Evolutionary conservation across 2,888 invertebrate genomes (phyloP).

Genomic region (Apamea monoglypha): DNA sequence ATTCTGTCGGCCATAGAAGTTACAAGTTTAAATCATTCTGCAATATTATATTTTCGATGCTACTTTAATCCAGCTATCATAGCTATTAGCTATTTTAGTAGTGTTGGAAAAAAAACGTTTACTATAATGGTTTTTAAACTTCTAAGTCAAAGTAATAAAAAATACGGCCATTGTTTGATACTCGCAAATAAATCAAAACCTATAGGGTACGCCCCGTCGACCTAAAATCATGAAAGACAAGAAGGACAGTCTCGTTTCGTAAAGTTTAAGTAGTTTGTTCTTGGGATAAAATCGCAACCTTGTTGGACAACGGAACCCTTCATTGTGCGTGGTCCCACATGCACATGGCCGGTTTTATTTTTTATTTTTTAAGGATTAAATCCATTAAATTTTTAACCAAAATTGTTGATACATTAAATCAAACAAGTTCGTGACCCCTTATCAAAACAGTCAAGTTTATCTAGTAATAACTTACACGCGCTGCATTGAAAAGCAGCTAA

Average conservation of each 20-base stretch:
- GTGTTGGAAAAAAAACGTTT: too few species aligned
- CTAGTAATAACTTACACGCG: constrained; percentile 1
- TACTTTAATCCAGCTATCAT: not conserved
- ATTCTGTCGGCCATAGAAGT: not conserved
- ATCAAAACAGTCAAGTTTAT: constrained; percentile 14
- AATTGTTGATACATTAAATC: not conserved
- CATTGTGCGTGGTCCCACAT: not conserved
- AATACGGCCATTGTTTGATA: too few species aligned
- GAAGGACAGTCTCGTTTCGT: too few species aligned
- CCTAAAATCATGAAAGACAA: too few species aligned
- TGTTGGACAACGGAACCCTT: not conserved
- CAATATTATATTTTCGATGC: not conserved
- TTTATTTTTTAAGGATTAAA: not conserved
- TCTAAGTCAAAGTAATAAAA: too few species aligned
- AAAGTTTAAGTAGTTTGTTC: too few species aligned
- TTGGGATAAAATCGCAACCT: not conserved
- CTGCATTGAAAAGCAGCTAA: constrained; percentile 26
- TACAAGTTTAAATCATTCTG: not conserved
- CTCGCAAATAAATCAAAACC: too few species aligned
- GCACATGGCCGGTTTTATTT: not conserved
- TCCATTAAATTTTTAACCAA: not conserved
- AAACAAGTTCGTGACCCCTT: constrained; percentile 12
- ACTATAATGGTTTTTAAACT: too few species aligned
- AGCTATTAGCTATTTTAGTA: too few species aligned
- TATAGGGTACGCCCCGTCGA: too few species aligned